Percentiles rank a stretch among this genome's conserved stretches.
These are phyloP conservation scores for Agapornis canus DNA, from an alignment of 2,797 vertebrate species.

Conservation along the genomic window DNA sequence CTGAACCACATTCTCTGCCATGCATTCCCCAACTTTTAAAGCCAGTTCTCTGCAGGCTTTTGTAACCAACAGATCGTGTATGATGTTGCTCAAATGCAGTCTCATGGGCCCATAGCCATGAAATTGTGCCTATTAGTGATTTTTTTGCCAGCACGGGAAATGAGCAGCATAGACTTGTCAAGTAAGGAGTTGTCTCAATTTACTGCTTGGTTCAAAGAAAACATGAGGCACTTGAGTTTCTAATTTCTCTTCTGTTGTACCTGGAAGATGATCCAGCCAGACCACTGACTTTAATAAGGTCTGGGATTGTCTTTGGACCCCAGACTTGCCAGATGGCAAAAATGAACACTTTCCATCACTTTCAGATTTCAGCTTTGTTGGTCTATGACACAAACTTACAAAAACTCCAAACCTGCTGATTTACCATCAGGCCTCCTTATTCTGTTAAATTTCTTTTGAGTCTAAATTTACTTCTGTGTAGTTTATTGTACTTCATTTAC, in stretches of 20 bases:
- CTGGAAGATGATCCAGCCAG: slow-evolving; percentile 21
- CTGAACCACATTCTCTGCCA: not conserved
- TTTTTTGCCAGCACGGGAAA: not conserved
- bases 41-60: not conserved
- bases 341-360: not conserved
- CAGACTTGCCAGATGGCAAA: slow-evolving; percentile 28
- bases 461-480: not conserved
- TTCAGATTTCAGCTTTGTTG: not conserved
- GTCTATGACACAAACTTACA: not conserved
- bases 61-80: not conserved
- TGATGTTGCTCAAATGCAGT: not conserved
- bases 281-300: slow-evolving; percentile 12
- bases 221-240: not conserved
- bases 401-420: not conserved
- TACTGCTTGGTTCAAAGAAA: slow-evolving; percentile 45
- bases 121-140: slow-evolving; percentile 10
- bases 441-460: not conserved
- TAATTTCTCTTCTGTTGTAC: slow-evolving; percentile 35
- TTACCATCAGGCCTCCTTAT: not conserved
- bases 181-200: not conserved
- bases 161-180: slow-evolving; percentile 3
- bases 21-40: not conserved
- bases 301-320: slow-evolving; percentile 11
- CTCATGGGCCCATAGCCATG: not conserved
- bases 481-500: not conserved